Evolutionary conservation across 2,113 vertebrate species (phyloP).

Genomic region (Felis catus): DNA sequence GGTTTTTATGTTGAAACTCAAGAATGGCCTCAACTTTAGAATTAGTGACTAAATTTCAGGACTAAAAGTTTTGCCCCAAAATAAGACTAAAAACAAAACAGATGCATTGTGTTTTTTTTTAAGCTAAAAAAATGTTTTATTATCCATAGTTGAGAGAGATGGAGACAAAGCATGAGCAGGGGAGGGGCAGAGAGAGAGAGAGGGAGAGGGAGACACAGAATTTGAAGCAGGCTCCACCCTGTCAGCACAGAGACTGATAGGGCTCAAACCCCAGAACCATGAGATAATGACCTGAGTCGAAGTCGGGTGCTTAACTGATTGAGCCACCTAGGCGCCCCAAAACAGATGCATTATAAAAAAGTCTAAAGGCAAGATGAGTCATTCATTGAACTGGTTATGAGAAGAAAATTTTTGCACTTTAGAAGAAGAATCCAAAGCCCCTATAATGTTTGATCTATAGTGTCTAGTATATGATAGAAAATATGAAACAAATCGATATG

Average conservation of each 20-base stretch:
- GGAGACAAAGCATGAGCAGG: too few relatives aligned
- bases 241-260: too few relatives aligned
- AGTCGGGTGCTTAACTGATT: too few relatives aligned
- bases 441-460: neutral
- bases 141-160: too few relatives aligned
- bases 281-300: too few relatives aligned
- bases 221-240: too few relatives aligned
- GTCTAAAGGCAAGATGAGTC: neutral
- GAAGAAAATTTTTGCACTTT: neutral
- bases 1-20: neutral
- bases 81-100: neutral
- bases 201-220: too few relatives aligned
- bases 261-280: too few relatives aligned
- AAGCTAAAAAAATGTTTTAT: too few relatives aligned
- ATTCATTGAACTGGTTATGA: neutral
- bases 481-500: neutral
- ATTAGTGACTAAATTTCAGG: neutral
- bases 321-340: neutral
- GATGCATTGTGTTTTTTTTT: neutral
- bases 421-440: neutral
- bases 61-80: neutral
- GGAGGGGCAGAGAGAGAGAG: too few relatives aligned
- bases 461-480: neutral
- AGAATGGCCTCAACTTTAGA: neutral
- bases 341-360: neutral